These are phyloP conservation scores for Zootoca vivipara DNA, from an alignment of 2,113 vertebrate species.

Conservation along the genomic window DNA sequence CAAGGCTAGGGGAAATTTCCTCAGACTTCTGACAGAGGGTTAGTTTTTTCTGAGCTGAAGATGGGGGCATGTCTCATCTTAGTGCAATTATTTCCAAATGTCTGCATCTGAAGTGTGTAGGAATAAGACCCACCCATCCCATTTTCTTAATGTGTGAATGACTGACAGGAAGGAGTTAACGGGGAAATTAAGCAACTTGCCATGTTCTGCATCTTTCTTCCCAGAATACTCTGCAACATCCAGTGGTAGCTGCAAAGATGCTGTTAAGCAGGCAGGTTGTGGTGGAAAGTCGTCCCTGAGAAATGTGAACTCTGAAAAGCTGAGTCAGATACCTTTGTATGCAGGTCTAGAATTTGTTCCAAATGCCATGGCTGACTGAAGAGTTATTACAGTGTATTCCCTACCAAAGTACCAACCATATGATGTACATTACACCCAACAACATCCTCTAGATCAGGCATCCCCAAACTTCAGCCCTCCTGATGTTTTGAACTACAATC, in stretches of 20 bases:
- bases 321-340: neutral
- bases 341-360: neutral
- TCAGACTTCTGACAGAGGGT: too few relatives aligned
- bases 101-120: neutral
- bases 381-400: neutral
- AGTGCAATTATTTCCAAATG: too few relatives aligned
- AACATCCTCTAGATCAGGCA: neutral
- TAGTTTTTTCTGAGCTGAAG: neutral
- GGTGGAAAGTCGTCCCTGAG: neutral
- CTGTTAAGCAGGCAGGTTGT: too few relatives aligned
- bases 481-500: too few relatives aligned
- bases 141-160: neutral
- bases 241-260: neutral
- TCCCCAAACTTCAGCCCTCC: too few relatives aligned
- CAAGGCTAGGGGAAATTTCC: neutral
- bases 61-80: neutral
- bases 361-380: neutral
- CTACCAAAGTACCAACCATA: neutral
- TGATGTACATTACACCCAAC: neutral
- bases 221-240: neutral
- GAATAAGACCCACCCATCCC: neutral
- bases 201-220: neutral
- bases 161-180: too few relatives aligned
- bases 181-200: neutral
- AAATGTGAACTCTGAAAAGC: neutral